These are phyloP conservation scores for Muraenolepis orangiensis DNA, from an alignment of 2,797 vertebrate species.

Conservation along the genomic window DNA sequence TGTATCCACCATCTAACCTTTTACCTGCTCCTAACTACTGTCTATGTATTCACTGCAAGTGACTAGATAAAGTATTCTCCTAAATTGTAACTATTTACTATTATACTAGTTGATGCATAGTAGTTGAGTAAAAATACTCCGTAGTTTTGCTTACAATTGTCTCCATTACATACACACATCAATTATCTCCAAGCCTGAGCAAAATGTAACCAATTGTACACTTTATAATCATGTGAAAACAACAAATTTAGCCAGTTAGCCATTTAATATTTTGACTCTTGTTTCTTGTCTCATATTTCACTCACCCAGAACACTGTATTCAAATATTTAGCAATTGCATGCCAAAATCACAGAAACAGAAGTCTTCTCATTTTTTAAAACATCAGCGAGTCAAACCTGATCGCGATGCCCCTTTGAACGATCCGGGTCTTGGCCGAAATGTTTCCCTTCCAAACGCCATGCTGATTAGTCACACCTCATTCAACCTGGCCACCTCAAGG, in stretches of 20 bases:
- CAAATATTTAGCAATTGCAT: not conserved
- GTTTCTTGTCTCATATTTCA: not conserved
- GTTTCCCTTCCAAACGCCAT: constrained; percentile 42
- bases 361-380: no score
- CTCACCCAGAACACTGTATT: not conserved
- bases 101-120: no score
- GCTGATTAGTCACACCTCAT: constrained; percentile 67
- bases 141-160: not conserved
- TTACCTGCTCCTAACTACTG: no score
- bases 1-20: no score
- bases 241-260: not conserved
- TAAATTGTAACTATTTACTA: no score
- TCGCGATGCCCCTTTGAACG: constrained; percentile 1
- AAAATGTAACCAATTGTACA: not conserved
- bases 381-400: not conserved
- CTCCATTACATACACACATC: not conserved
- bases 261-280: not conserved
- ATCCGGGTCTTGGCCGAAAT: not conserved
- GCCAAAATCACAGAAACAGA: not conserved
- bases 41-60: no score
- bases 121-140: no score
- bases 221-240: not conserved
- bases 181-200: not conserved
- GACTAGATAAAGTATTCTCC: no score
- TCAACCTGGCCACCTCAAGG: constrained; percentile 59